These are phyloP conservation scores for Torymus texanus DNA, from an alignment of 2,888 invertebrate genomes.

Conservation along the genomic window DNA sequence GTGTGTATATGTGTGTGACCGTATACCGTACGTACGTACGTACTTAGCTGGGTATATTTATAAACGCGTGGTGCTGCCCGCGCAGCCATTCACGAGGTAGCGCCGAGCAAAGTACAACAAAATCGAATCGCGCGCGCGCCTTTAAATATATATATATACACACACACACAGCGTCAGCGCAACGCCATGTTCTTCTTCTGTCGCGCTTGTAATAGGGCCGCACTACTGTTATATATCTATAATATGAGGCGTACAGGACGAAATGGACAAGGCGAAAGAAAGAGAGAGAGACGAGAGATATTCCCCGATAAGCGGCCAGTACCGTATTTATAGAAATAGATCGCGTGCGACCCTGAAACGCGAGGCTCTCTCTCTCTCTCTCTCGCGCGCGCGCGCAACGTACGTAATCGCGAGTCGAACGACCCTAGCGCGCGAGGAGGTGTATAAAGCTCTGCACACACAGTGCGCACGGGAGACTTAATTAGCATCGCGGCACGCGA, in stretches of 20 bases:
- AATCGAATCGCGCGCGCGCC: constrained; percentile 8
- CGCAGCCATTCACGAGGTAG: constrained; percentile 15
- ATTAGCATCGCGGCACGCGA: constrained; percentile 23
- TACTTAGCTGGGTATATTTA: not conserved
- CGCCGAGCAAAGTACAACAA: not conserved
- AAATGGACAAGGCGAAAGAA: not conserved
- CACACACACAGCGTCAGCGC: too few species aligned
- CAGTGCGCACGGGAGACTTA: not conserved
- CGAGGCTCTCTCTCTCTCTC: too few species aligned
- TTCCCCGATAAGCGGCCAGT: not conserved
- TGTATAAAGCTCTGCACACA: not conserved
- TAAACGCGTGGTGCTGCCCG: not conserved
- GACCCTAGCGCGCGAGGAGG: constrained; percentile 21
- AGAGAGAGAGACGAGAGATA: constrained; percentile 4
- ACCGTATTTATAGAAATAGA: constrained; percentile 34
- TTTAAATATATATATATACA: not conserved
- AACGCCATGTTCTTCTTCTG: too few species aligned
- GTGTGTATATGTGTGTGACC: not conserved
- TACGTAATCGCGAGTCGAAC: constrained; percentile 51
- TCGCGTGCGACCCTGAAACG: constrained; percentile 55
- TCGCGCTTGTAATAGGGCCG: not conserved
- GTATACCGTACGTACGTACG: not conserved
- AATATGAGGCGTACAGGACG: not conserved
- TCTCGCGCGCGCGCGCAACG: not conserved
- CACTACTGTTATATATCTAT: too few species aligned